A percentile compares a stretch with the other conserved stretches of the same genome.
phyloP scores from a whole-genome alignment of 2,113 vertebrate genomes.

The Gallinago paraguaiae region DNA sequence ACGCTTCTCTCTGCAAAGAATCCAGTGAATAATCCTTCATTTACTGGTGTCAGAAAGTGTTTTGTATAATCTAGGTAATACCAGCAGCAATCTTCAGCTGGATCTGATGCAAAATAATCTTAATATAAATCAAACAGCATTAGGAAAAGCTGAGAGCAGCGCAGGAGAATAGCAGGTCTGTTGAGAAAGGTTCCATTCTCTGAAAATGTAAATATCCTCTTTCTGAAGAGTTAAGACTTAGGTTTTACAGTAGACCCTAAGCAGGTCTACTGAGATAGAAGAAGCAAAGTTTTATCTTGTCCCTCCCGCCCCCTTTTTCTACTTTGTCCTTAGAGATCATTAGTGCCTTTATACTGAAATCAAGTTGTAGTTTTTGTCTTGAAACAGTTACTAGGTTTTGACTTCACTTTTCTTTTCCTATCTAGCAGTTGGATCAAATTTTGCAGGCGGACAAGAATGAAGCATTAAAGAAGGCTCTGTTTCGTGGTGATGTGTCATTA shows the following conservation, averaged over 20 bases:
- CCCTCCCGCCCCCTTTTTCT: accelerated
- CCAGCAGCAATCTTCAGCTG: not conserved
- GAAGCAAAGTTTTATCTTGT: not conserved
- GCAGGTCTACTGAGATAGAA: not conserved
- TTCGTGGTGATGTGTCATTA: slow-evolving; percentile 73
- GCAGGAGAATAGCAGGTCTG: not conserved
- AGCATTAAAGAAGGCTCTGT: slow-evolving; percentile 84
- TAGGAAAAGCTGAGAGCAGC: not conserved
- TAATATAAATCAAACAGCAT: not conserved
- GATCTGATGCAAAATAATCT: not conserved
- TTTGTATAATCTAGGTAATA: not conserved
- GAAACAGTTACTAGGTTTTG: not conserved
- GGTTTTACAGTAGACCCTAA: not conserved
- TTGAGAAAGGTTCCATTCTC: not conserved
- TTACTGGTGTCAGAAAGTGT: not conserved
- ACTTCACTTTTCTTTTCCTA: not conserved
- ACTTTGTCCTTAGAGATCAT: not conserved
- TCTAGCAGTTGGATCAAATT: slow-evolving; percentile 54
- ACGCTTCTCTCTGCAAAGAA: not conserved
- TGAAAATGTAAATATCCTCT: no score
- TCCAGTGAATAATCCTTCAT: not conserved
- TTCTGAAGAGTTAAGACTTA: not conserved
- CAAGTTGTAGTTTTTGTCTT: not conserved
- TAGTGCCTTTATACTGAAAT: not conserved
- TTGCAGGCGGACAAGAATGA: slow-evolving; percentile 63